A percentile compares a stretch with the other conserved stretches of the same genome.
Evolutionary conservation across 2,797 vertebrate species (phyloP).

Genomic region (Eulemur coronatus): DNA sequence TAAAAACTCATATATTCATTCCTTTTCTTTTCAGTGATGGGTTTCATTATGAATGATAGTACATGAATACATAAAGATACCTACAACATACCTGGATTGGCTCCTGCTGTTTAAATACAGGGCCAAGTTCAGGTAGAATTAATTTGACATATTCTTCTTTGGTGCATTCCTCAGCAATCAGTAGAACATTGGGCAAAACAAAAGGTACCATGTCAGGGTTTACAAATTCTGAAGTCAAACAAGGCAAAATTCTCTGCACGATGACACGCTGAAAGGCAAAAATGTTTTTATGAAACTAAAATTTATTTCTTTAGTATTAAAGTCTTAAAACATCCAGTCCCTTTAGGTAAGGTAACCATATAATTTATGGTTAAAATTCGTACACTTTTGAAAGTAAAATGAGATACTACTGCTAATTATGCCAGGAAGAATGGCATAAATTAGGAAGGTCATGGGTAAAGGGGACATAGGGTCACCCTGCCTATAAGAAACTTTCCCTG

Average conservation of each 20-base stretch:
- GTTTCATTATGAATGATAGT: neutral
- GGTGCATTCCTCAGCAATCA: conserved; percentile 98
- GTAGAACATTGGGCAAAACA: conserved; percentile 96
- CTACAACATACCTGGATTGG: conserved; percentile 92
- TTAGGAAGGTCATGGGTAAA: neutral
- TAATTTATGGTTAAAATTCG: neutral
- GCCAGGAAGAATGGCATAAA: neutral
- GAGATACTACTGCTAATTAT: neutral
- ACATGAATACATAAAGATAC: neutral
- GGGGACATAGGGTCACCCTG: neutral
- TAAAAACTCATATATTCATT: neutral
- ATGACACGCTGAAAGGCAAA: conserved; percentile 92
- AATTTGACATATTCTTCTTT: conserved; percentile 97
- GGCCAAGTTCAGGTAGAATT: conserved; percentile 95
- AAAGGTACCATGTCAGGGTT: conserved; percentile 99
- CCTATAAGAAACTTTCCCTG: conserved; percentile 3
- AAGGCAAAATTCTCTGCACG: conserved; percentile 94
- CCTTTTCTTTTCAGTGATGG: neutral
- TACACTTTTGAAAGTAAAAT: neutral
- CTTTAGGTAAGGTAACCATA: neutral
- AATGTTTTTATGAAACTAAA: conserved; percentile 27
- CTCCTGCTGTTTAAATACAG: conserved; percentile 98
- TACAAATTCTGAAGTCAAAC: conserved; percentile 95
- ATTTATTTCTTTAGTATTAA: conserved; percentile 16
- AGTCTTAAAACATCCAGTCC: neutral